These are phyloP conservation scores for Nibea albiflora DNA, from an alignment of 2,113 vertebrate genomes.

Conservation along the genomic window DNA sequence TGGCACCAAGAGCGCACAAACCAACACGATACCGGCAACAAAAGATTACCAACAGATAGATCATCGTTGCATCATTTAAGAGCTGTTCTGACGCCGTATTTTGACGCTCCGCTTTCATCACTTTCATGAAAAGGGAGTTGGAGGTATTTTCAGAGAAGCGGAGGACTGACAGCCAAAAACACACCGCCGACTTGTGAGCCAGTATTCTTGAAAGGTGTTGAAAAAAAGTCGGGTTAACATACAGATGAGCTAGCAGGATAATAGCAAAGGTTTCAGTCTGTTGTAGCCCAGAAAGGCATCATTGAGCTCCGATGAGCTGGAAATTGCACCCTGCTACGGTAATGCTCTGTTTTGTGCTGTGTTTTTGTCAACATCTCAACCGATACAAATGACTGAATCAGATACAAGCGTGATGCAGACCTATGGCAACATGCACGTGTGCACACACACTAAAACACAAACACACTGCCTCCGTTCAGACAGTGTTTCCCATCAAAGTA, in stretches of 20 bases:
- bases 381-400: conserved; percentile 15
- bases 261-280: conserved; percentile 19
- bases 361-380: conserved; percentile 37
- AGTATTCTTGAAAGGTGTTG: neutral
- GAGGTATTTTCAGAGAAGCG: neutral
- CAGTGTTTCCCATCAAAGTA: conserved; percentile 16
- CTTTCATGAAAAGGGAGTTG: neutral
- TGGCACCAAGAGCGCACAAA: neutral
- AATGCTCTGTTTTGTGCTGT: conserved; percentile 22
- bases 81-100: neutral
- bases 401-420: neutral
- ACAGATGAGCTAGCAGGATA: neutral
- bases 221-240: conserved; percentile 17
- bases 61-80: neutral
- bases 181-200: neutral
- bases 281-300: conserved; percentile 10
- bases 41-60: neutral
- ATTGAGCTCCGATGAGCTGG: conserved; percentile 40
- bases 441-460: conserved; percentile 8
- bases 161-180: neutral
- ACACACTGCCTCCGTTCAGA: conserved; percentile 15
- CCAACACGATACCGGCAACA: neutral
- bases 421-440: neutral
- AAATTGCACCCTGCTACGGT: conserved; percentile 40
- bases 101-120: neutral